phyloP scores from a whole-genome alignment of 2,797 vertebrate species.

The Pyrrhura leucotis region DNA sequence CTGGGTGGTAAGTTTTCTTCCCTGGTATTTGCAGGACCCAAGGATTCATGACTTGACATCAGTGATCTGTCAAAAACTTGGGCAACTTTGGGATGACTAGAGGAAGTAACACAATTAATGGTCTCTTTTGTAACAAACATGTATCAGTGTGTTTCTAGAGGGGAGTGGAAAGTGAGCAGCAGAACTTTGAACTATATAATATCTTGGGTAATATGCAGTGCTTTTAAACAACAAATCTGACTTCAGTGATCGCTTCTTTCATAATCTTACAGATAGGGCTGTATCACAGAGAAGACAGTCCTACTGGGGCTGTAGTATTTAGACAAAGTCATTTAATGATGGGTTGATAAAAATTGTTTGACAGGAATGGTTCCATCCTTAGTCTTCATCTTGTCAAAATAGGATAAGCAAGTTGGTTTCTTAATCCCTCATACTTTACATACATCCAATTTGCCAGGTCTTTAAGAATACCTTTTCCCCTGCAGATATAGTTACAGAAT shows the following conservation, averaged over 20 bases:
- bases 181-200: not conserved
- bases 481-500: not conserved
- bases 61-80: not conserved
- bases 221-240: not conserved
- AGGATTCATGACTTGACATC: not conserved
- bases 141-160: not conserved
- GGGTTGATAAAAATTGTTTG: not conserved
- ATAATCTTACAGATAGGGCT: not conserved
- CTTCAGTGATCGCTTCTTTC: not conserved
- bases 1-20: not conserved
- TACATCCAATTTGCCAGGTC: not conserved
- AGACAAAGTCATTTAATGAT: not conserved
- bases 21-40: not conserved
- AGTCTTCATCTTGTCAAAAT: not conserved
- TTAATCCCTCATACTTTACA: not conserved
- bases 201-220: not conserved
- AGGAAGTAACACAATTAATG: not conserved
- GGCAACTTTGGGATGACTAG: not conserved
- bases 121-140: not conserved
- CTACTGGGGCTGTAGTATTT: not conserved
- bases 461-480: not conserved
- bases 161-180: not conserved
- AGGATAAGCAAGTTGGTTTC: not conserved
- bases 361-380: not conserved
- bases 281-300: not conserved